Evolutionary conservation across 2,888 invertebrate genomes (phyloP), one percentile per base, ranked within the genome.

Genomic region (Stenolophus ochropezus): DNA sequence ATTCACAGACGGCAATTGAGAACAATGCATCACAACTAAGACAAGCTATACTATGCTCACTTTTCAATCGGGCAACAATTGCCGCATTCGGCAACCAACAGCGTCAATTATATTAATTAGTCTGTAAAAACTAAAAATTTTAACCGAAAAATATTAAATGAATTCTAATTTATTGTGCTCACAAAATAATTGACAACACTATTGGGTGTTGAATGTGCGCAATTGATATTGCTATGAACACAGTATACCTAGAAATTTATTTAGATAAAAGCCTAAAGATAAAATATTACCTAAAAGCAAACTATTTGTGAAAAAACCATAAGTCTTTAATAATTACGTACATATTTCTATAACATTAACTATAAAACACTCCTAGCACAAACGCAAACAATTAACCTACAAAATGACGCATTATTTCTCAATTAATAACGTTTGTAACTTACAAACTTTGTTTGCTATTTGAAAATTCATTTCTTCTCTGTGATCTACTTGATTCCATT

Each of bases 401-500:
- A 21, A 65, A 71, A 49, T 73, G 73, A 73, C 23, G 73, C 73
- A 73, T 73, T 73, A 73, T 73, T 73, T 73, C 73, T 73, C 49
- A 73, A 73, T 20, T 20, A 11, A 20, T 20, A n/a, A 16, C 47
- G 47, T 69, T 69, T 69, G 42, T 47, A 69, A 69, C 16, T 18
- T 69, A 69, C 42, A 69, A 69, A 69, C 69, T 14, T 65, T 25
- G 61, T 61, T 42, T 42, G 65, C 65, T 65, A 49, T 77, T 77
- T 49, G 18, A 69, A 69, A 49, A 61, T 77, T 23, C 42, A 77
- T 11, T 16, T 53, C 73, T 27, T 71, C 2, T 71, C 73, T 58
- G 80, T 73, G 80, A 80, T 73, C 73, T 56, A 73, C 69, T 47
- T 33, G 14, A 75, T 77, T 33, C 25, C 61, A 80, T 56, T 51